Conservation (phyloP, 2,113 vertebrate genomes). For the Varanus komodoensis region DNA sequence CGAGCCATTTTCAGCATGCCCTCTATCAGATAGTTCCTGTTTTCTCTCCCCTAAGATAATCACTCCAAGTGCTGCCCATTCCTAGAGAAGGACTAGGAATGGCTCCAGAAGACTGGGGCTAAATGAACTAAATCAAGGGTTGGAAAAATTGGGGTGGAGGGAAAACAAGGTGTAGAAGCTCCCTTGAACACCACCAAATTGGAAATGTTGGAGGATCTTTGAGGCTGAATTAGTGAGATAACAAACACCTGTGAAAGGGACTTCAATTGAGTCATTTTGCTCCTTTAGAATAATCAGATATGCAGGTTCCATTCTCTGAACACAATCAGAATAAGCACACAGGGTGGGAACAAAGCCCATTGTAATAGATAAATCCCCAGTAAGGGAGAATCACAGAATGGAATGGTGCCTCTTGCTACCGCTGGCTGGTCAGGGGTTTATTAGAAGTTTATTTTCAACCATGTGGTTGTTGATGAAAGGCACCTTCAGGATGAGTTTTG, state of each 20-base stretch:
- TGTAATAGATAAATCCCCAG: conserved; percentile 56
- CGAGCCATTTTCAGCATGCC: conserved; percentile 53
- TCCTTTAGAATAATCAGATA: conserved; percentile 66
- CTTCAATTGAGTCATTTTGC: conserved; percentile 67
- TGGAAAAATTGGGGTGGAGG: not conserved
- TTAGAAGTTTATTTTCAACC: not conserved
- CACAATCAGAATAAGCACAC: conserved; percentile 9
- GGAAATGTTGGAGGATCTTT: conserved; percentile 61
- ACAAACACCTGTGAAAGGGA: conserved; percentile 71
- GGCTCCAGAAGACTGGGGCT: conserved; percentile 61
- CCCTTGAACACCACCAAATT: conserved; percentile 64
- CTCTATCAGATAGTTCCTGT: conserved; percentile 50
- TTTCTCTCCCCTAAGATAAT: conserved; percentile 2
- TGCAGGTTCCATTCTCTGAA: conserved; percentile 24
- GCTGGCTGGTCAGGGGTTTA: not conserved
- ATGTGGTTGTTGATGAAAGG: conserved; percentile 26
- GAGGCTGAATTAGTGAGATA: conserved; percentile 70
- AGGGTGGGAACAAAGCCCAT: conserved; percentile 18
- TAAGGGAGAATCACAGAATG: not conserved
- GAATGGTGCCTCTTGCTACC: not conserved
- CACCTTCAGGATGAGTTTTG: not conserved
- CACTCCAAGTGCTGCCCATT: conserved; percentile 47
- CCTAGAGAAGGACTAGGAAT: conserved; percentile 62
- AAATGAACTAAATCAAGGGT: conserved; percentile 61
- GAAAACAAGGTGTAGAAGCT: not conserved